A percentile compares a stretch with the other conserved stretches of the same genome.
Evolutionary conservation across 2,113 vertebrate species (phyloP).

Genomic region (Plecotus auritus): DNA sequence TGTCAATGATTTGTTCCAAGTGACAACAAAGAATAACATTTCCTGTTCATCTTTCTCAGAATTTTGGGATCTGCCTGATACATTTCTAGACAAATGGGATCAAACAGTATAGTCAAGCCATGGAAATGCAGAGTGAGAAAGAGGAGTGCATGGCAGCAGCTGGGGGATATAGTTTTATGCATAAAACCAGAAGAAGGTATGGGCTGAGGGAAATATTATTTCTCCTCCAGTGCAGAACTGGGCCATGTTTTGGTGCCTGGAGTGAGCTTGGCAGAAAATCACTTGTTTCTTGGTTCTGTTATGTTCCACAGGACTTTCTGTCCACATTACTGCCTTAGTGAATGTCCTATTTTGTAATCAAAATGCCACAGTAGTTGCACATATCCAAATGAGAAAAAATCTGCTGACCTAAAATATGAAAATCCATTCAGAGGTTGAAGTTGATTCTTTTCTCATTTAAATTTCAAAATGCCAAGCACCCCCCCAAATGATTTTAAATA

Average conservation of each 20-base stretch:
- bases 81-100: neutral
- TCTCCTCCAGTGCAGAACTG: neutral
- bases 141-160: neutral
- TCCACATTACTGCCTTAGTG: neutral
- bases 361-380: neutral
- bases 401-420: neutral
- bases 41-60: slow-evolving; percentile 13
- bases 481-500: neutral
- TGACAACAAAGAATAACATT: neutral
- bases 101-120: neutral
- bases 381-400: neutral
- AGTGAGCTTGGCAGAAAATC: slow-evolving; percentile 30
- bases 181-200: neutral
- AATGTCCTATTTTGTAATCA: slow-evolving; percentile 14
- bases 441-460: neutral
- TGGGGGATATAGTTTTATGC: neutral
- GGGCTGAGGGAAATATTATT: neutral
- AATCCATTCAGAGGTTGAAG: neutral
- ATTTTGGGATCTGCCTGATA: neutral
- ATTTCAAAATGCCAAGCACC: neutral
- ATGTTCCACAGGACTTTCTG: neutral
- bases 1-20: neutral
- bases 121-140: neutral
- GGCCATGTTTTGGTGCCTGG: neutral
- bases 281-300: neutral